These are phyloP conservation scores for Notospermus geniculatus DNA, from an alignment of 1,140 invertebrate genomes.

Conservation along the genomic window DNA sequence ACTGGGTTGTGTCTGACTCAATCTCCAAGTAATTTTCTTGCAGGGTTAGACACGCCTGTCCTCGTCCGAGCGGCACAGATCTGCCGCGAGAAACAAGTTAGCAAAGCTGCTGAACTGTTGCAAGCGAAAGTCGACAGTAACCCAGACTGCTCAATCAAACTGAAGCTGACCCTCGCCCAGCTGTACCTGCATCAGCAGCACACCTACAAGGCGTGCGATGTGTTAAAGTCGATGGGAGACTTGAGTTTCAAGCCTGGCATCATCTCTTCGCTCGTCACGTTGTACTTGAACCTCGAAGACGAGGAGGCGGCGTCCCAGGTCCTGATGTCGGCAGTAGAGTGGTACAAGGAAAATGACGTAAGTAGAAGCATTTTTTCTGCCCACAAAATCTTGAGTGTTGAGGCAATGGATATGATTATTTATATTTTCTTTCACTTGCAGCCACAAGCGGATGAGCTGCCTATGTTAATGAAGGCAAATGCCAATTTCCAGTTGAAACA, in stretches of 20 bases:
- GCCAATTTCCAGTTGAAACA: constrained; percentile 80
- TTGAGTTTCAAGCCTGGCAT: constrained; percentile 78
- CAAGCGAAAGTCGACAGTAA: constrained; percentile 29
- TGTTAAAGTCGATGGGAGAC: constrained; percentile 68
- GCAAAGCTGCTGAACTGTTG: constrained; percentile 66
- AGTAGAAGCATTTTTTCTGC: constrained; percentile 5
- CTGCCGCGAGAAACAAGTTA: constrained; percentile 63
- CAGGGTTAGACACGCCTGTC: constrained; percentile 37
- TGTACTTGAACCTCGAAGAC: constrained; percentile 77
- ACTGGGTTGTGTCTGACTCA: no score
- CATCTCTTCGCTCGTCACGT: constrained; percentile 76
- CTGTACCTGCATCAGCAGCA: constrained; percentile 66
- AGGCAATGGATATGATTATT: no score
- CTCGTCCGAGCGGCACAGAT: constrained; percentile 51
- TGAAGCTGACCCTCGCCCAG: constrained; percentile 52
- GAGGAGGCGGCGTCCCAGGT: constrained; percentile 72
- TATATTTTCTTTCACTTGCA: constrained; percentile 25
- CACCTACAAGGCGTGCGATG: constrained; percentile 71
- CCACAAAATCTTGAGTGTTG: neutral
- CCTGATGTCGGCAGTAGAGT: constrained; percentile 78
- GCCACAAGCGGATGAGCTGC: constrained; percentile 39
- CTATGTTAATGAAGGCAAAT: constrained; percentile 41
- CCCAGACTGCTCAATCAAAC: constrained; percentile 25
- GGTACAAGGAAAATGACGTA: constrained; percentile 83
- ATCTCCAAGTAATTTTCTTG: neutral